A percentile compares a stretch with the other conserved stretches of the same genome.
Evolutionary conservation across 2,888 invertebrate genomes (phyloP).

Genomic region (Monopis laevigella): DNA sequence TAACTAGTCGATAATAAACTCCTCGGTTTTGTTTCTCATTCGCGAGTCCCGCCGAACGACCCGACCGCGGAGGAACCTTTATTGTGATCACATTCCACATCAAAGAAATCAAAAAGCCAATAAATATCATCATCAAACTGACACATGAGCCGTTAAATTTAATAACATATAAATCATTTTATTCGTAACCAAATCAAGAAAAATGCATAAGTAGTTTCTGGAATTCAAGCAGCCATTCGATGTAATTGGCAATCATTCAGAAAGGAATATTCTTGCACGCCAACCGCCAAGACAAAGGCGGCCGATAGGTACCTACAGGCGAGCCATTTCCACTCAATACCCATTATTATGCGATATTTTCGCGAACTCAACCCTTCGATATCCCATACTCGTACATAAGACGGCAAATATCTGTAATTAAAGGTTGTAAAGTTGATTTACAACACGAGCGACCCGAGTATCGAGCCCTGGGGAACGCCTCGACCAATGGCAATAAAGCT

Average conservation of each 20-base stretch:
- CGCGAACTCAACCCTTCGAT: constrained; percentile 62
- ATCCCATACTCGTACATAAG: constrained; percentile 59
- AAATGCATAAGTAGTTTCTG: constrained; percentile 46
- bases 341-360: constrained; percentile 68
- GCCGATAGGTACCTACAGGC: constrained; percentile 62
- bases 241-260: constrained; percentile 66
- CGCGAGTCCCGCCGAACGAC: not conserved
- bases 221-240: constrained; percentile 62
- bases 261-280: constrained; percentile 56
- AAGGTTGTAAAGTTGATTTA: constrained; percentile 68
- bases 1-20: constrained; percentile 6
- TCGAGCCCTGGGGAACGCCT: constrained; percentile 51
- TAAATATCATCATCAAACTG: constrained; percentile 10
- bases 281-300: constrained; percentile 64
- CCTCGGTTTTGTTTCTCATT: constrained; percentile 1
- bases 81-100: constrained; percentile 4
- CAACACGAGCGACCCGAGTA: constrained; percentile 48
- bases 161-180: constrained; percentile 57
- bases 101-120: constrained; percentile 8
- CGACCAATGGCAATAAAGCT: constrained; percentile 42
- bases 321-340: constrained; percentile 64
- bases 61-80: not conserved
- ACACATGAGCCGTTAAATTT: constrained; percentile 28
- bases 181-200: constrained; percentile 49
- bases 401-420: constrained; percentile 67